A percentile compares a stretch with the other conserved stretches of the same genome.
Conservation (phyloP, 2,797 vertebrate genomes). For the Melanotaenia trifasciata region DNA sequence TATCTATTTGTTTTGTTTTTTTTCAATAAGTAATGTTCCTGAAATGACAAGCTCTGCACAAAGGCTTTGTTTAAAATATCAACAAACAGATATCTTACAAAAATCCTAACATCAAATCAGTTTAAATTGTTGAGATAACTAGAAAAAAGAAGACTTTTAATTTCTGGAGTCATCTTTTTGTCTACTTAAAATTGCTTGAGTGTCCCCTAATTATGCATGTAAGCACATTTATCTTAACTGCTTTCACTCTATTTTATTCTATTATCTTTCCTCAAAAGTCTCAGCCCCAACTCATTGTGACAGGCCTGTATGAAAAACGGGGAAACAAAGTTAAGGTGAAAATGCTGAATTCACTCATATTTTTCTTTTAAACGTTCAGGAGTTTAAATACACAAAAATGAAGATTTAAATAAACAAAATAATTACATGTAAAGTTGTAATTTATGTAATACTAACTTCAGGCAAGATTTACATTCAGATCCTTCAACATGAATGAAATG, state of each 20-base stretch:
- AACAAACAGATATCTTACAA: background rate
- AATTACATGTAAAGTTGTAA: too few relatives aligned
- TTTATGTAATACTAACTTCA: too few relatives aligned
- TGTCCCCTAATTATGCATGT: background rate
- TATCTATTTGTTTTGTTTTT: too few relatives aligned
- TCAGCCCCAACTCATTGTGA: background rate
- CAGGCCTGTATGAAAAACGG: background rate
- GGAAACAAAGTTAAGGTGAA: background rate
- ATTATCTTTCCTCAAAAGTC: background rate
- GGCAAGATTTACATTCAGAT: too few relatives aligned
- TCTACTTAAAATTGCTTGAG: background rate
- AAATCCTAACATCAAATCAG: background rate
- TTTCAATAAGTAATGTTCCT: too few relatives aligned
- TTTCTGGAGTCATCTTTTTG: background rate
- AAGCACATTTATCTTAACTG: background rate
- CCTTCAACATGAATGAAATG: too few relatives aligned
- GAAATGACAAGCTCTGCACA: too few relatives aligned
- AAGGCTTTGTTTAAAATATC: too few relatives aligned
- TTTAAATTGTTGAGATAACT: background rate
- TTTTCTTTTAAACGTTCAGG: too few relatives aligned
- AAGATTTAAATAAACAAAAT: background rate
- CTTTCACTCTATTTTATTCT: background rate
- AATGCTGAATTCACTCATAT: background rate
- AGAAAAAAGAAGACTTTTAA: background rate
- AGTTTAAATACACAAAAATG: too few relatives aligned